Evolutionary conservation across 2,797 vertebrate species (phyloP).

Genomic region (Danio kyathit): DNA sequence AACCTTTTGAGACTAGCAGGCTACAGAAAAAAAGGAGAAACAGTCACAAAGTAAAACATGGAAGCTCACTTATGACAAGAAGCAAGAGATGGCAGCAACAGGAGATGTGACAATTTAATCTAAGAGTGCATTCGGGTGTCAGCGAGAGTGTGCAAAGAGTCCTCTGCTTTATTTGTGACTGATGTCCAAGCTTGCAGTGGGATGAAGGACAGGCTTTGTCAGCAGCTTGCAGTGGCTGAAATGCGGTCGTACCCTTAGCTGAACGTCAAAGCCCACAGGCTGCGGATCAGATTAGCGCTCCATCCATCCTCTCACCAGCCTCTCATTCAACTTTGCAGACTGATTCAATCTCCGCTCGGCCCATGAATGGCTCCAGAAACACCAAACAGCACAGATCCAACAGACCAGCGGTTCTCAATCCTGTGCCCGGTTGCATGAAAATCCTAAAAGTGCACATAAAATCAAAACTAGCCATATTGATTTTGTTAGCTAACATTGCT

Average conservation of each 20-base stretch:
- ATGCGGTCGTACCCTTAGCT: background rate
- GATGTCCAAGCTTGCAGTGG: background rate
- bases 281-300: constrained; percentile 53
- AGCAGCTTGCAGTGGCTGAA: constrained; percentile 23
- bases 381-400: constrained; percentile 12
- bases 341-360: constrained; percentile 50
- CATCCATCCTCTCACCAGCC: constrained; percentile 31
- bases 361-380: constrained; percentile 36
- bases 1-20: background rate
- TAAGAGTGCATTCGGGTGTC: background rate
- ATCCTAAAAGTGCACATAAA: too few relatives aligned
- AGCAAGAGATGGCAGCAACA: background rate
- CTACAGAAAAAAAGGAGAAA: background rate
- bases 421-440: too few relatives aligned
- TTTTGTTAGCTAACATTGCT: too few relatives aligned
- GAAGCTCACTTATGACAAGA: background rate
- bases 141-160: background rate
- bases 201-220: constrained; percentile 3
- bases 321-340: constrained; percentile 52
- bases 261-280: constrained; percentile 21
- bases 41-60: background rate
- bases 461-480: too few relatives aligned
- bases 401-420: background rate
- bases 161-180: background rate
- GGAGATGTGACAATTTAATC: constrained; percentile 13